Percentiles rank a stretch among this genome's conserved stretches.
Evolutionary conservation across 2,888 invertebrate species (phyloP).

Genomic region (Callosobruchus maculatus): DNA sequence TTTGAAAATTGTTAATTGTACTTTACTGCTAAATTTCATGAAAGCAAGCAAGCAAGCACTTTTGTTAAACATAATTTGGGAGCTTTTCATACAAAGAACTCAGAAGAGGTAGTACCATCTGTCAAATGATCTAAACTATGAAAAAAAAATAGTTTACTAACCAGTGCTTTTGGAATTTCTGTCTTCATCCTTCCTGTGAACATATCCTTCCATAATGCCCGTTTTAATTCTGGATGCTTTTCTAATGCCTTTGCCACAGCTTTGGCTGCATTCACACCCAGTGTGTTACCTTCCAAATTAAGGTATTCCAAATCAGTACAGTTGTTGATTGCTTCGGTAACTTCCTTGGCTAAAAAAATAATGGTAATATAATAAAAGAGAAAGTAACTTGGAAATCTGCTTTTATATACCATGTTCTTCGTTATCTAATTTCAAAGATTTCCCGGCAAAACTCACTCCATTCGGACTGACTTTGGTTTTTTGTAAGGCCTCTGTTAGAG

Average conservation of each 20-base stretch:
- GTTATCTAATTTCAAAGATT: slow-evolving; percentile 72
- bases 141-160: slow-evolving; percentile 48
- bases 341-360: slow-evolving; percentile 59
- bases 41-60: too few species aligned
- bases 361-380: neutral
- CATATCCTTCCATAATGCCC: slow-evolving; percentile 93
- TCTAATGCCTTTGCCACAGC: slow-evolving; percentile 78
- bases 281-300: slow-evolving; percentile 87
- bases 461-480: slow-evolving; percentile 48
- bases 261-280: slow-evolving; percentile 85
- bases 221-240: slow-evolving; percentile 71
- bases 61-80: too few species aligned
- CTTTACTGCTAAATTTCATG: too few species aligned
- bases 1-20: too few species aligned
- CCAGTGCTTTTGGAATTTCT: slow-evolving; percentile 91
- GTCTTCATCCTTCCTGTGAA: slow-evolving; percentile 93
- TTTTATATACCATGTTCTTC: slow-evolving; percentile 67
- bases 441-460: slow-evolving; percentile 80
- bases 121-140: too few species aligned
- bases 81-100: too few species aligned
- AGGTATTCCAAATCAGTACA: slow-evolving; percentile 69
- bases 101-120: too few species aligned
- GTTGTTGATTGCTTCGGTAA: slow-evolving; percentile 71
- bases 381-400: slow-evolving; percentile 11
- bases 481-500: slow-evolving; percentile 53